These are phyloP conservation scores for Halcyon badia DNA, from an alignment of 2,797 vertebrate genomes.

Conservation along the genomic window DNA sequence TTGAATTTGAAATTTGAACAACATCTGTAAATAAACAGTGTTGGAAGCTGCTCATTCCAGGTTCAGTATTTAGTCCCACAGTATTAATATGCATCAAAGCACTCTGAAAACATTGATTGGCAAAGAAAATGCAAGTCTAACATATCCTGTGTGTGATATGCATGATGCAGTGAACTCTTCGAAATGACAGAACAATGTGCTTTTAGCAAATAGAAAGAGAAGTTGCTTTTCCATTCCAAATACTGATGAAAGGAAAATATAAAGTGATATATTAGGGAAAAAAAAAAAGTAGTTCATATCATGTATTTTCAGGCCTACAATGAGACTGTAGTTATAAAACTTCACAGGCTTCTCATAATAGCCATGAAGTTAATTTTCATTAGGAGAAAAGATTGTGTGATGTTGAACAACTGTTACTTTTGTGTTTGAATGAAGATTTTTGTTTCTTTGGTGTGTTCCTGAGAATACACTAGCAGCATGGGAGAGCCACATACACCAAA, in stretches of 20 bases:
- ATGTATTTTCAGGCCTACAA: not conserved
- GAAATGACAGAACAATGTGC: not conserved
- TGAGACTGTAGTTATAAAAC: not conserved
- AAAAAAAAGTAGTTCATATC: accelerated
- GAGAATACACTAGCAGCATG: not conserved
- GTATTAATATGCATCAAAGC: not conserved
- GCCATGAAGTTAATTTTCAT: not conserved
- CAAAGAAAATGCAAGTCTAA: not conserved
- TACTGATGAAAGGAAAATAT: not conserved
- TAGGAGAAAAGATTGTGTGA: not conserved
- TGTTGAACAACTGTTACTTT: not conserved
- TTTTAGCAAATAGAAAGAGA: not conserved
- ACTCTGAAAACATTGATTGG: not conserved
- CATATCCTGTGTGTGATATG: not conserved
- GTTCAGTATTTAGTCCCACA: not conserved
- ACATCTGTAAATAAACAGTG: not conserved
- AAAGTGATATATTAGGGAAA: no score
- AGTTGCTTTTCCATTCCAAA: not conserved
- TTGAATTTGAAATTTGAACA: not conserved
- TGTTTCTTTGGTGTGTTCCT: not conserved
- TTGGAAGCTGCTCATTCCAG: not conserved
- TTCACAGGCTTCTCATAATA: not conserved
- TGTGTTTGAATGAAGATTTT: not conserved
- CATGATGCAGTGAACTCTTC: not conserved
- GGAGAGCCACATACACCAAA: not conserved